Conservation (phyloP, 2,113 vertebrate species). For the Megaceryle torquata region DNA sequence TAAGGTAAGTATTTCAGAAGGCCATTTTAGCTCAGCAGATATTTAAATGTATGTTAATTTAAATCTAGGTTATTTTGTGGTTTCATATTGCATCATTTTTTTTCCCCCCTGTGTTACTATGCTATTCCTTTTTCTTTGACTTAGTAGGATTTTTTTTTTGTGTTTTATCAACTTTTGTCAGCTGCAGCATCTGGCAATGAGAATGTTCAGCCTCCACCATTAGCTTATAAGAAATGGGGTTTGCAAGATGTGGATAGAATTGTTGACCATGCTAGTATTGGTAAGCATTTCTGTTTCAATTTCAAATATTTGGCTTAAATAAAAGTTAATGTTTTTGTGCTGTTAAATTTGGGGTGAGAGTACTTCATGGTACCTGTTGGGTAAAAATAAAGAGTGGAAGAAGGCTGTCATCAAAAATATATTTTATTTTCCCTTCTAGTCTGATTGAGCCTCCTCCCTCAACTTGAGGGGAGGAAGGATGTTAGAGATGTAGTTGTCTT, state of each 20-base stretch:
- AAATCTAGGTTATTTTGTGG: background rate
- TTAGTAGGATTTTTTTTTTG: constrained; percentile 3
- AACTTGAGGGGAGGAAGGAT: background rate
- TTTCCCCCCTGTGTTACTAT: background rate
- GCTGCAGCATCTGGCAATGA: constrained; percentile 95
- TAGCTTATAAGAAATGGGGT: constrained; percentile 98
- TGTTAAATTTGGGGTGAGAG: background rate
- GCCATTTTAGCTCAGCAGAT: background rate
- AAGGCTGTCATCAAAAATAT: background rate
- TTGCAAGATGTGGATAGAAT: constrained; percentile 93
- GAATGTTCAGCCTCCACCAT: constrained; percentile 90
- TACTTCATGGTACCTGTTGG: background rate
- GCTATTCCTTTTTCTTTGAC: background rate
- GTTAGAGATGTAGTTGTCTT: background rate
- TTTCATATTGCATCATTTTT: background rate
- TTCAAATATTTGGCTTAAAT: background rate
- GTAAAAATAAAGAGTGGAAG: background rate
- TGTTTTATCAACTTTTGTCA: constrained; percentile 60
- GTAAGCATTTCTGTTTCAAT: constrained; percentile 74
- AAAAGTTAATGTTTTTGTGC: background rate
- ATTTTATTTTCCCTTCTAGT: background rate
- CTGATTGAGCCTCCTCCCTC: background rate
- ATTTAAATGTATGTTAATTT: background rate
- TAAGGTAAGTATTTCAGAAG: background rate
- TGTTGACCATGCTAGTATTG: constrained; percentile 92